Evolutionary conservation across 2,888 invertebrate genomes (phyloP).

Genomic region (Rugalucina vietnamica): DNA sequence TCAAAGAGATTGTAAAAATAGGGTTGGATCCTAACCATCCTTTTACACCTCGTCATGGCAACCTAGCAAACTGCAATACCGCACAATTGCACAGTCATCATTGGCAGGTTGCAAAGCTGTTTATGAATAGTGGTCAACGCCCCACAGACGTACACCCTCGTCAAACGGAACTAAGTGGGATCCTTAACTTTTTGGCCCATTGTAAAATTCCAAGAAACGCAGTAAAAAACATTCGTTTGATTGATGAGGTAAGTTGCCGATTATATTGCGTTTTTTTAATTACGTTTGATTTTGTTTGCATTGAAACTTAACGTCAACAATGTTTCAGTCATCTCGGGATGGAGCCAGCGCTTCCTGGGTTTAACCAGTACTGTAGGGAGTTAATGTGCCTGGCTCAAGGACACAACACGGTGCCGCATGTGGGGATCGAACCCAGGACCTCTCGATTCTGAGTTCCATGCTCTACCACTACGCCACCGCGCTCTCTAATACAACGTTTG

Average conservation of each 20-base stretch:
- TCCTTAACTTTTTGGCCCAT: background rate
- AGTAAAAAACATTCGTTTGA: background rate
- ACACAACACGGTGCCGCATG: no score
- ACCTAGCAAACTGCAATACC: background rate
- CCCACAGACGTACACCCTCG: background rate
- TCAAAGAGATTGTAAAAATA: background rate
- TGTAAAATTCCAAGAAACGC: background rate
- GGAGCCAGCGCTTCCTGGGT: no score
- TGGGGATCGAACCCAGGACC: no score
- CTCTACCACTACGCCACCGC: no score
- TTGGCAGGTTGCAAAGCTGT: background rate
- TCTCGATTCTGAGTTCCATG: no score
- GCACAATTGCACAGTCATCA: background rate
- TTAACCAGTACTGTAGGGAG: no score
- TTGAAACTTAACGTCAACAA: no score
- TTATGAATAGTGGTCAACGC: background rate
- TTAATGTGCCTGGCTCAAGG: no score
- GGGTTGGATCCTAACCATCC: background rate
- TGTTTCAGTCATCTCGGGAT: no score
- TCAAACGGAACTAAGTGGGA: background rate
- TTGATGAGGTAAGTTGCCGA: background rate
- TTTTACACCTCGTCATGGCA: background rate
- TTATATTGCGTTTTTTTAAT: no score
- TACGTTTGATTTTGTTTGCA: no score
- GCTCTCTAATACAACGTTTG: no score